Evolutionary conservation across 2,797 vertebrate species (phyloP), one percentile per base, ranked within the genome.

Genomic region (Phataginus tricuspis): DNA sequence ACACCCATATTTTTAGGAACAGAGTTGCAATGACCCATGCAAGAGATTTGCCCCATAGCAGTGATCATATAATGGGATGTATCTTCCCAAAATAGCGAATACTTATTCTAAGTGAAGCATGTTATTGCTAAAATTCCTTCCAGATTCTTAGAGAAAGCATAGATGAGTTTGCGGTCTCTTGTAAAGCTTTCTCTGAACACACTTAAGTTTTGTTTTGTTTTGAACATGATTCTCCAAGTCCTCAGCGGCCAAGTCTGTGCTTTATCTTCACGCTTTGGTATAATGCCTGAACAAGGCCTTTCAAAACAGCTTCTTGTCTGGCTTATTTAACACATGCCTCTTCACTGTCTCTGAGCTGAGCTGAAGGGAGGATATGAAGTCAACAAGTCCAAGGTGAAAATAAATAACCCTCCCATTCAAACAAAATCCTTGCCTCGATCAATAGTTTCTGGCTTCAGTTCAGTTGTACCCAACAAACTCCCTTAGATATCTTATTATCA

Each of bases 371-470:
- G 97, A 97, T 95, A 95, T 98, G 97, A 98, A 98, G 97, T 98
- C 98, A 98, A 98, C 97, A 98, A 98, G 97, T 82, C 42, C 83
- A 98, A 98, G 87, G 97, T 77, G 93, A 98, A 98, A 98, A 98
- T 98, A 98, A 98, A 98, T 98, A 98, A 98, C 66, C 83, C 78
- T 88, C 92, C 93, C 95, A 95, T 98, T 98, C 95, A 98, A 98
- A 98, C 97, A 97, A 98, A 97, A 84, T 92, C 75, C 95, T 98
- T 95, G 97, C 96, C 92, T 98, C 84, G 37, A 97, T 98, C 98
- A 98, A 98, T 95, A 98, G 95, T 91, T 97, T 88, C 96, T 98
- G 98, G 97, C 94, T 85, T 51, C 86, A 3, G 86, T 97, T 98
- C 97, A 98, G 95, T 72, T 53, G 87, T 94, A 95, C 96, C 96